Conservation (phyloP, 2,888 invertebrate genomes). For the Prosopocoilus inquinatus region DNA sequence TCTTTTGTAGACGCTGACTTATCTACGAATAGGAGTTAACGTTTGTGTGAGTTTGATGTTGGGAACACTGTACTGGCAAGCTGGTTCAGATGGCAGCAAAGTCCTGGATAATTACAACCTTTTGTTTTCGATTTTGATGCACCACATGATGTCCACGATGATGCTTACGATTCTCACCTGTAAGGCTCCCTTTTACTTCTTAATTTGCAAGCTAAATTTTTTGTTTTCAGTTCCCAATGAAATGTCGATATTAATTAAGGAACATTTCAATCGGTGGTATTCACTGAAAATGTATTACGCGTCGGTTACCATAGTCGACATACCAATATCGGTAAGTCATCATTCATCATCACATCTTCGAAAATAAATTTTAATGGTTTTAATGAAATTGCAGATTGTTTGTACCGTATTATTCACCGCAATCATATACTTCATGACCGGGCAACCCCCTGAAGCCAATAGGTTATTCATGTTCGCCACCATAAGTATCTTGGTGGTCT, state of each 20-base stretch:
- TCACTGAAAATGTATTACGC: slow-evolving; percentile 79
- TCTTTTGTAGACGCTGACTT: slow-evolving; percentile 68
- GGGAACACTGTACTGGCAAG: slow-evolving; percentile 70
- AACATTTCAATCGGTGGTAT: slow-evolving; percentile 89
- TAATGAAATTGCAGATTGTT: slow-evolving; percentile 52
- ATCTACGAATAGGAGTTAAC: slow-evolving; percentile 73
- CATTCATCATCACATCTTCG: background rate
- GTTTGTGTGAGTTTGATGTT: slow-evolving; percentile 73
- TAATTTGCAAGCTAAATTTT: background rate
- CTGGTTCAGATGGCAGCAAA: slow-evolving; percentile 73
- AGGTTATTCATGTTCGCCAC: slow-evolving; percentile 84
- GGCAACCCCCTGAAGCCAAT: slow-evolving; percentile 77
- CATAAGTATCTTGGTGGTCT: slow-evolving; percentile 77
- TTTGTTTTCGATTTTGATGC: slow-evolving; percentile 88
- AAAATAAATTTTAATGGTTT: slow-evolving; percentile 28
- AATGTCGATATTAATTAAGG: slow-evolving; percentile 77
- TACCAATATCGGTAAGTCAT: slow-evolving; percentile 71
- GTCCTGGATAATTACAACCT: slow-evolving; percentile 84
- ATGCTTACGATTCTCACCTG: slow-evolving; percentile 86
- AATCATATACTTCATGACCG: slow-evolving; percentile 85
- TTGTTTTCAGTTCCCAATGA: slow-evolving; percentile 70
- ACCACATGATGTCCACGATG: slow-evolving; percentile 90
- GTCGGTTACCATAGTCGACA: slow-evolving; percentile 72
- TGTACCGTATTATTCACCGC: slow-evolving; percentile 69
- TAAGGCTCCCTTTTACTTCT: slow-evolving; percentile 52